These are phyloP conservation scores for Cephus pulcher DNA, from an alignment of 2,888 invertebrate genomes.

Conservation along the genomic window DNA sequence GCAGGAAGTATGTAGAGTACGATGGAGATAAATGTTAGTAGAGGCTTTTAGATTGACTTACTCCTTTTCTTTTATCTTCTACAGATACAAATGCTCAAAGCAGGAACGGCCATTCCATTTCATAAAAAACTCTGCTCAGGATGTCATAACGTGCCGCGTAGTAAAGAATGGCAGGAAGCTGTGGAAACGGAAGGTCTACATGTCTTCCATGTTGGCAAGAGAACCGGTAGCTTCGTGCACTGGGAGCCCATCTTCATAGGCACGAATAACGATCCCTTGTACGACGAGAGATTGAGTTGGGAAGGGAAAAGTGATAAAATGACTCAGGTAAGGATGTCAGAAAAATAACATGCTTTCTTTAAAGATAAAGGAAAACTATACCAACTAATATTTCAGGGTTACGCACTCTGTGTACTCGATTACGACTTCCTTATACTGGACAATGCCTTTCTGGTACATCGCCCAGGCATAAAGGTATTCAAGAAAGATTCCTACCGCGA, in stretches of 20 bases:
- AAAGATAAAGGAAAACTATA: conserved; percentile 2
- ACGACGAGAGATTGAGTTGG: conserved; percentile 93
- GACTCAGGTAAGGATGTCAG: conserved; percentile 80
- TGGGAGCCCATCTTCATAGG: conserved; percentile 97
- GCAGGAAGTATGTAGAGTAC: too few relatives aligned
- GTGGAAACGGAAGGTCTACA: conserved; percentile 78
- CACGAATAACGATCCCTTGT: conserved; percentile 87
- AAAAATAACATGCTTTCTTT: neutral
- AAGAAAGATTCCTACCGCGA: conserved; percentile 84
- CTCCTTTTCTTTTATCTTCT: conserved; percentile 19
- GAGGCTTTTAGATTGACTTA: neutral
- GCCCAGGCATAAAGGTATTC: conserved; percentile 89
- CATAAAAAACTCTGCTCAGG: conserved; percentile 90
- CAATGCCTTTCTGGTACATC: conserved; percentile 93
- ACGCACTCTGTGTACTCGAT: conserved; percentile 88
- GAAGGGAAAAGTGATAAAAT: conserved; percentile 96
- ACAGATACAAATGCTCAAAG: conserved; percentile 76
- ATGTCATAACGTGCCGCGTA: conserved; percentile 89
- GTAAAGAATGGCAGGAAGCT: conserved; percentile 85
- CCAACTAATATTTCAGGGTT: conserved; percentile 74
- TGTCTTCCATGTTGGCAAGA: conserved; percentile 87
- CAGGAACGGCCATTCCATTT: conserved; percentile 88
- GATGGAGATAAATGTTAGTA: neutral
- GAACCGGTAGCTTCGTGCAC: conserved; percentile 81
- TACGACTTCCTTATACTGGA: conserved; percentile 94